A percentile compares a stretch with the other conserved stretches of the same genome.
phyloP scores from a whole-genome alignment of 1,140 invertebrate genomes.

The Drosophila sp. region DNA sequence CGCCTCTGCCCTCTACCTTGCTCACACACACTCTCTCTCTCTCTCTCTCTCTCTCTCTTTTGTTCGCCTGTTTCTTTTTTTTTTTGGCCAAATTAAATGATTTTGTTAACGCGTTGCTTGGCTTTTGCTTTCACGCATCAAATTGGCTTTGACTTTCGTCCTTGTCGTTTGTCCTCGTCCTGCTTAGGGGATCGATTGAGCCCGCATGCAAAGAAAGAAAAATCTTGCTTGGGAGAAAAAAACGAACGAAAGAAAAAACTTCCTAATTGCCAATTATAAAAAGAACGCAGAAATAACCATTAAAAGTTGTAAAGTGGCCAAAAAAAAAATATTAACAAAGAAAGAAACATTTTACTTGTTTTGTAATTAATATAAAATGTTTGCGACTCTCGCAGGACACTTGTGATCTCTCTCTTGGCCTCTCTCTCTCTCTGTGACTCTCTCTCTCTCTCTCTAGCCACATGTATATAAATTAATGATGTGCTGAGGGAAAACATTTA shows the following conservation, averaged over 20 bases:
- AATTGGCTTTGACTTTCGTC: conserved; percentile 39
- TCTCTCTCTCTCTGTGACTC: background rate
- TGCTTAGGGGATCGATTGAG: conserved; percentile 54
- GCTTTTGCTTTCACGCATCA: conserved; percentile 55
- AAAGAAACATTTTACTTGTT: conserved; percentile 5
- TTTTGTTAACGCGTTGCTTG: conserved; percentile 72
- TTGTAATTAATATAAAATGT: conserved; percentile 17
- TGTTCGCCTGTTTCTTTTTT: conserved; percentile 3
- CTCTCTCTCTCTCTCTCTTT: conserved; percentile 1
- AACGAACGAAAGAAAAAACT: conserved; percentile 46
- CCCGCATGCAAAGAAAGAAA: conserved; percentile 29
- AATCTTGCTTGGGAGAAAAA: conserved; percentile 24
- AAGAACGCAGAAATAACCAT: conserved; percentile 46
- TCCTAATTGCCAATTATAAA: conserved; percentile 77
- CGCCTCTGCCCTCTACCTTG: conserved; percentile 17
- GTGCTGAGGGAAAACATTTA: conserved; percentile 49
- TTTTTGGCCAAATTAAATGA: conserved; percentile 71
- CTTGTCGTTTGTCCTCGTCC: conserved; percentile 19
- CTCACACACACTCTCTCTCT: conserved; percentile 6
- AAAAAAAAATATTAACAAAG: conserved; percentile 15
- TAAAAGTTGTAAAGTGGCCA: conserved; percentile 26
- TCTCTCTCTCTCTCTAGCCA: background rate
- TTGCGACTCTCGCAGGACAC: conserved; percentile 14
- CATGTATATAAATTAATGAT: conserved; percentile 65
- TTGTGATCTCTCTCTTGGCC: background rate